These are phyloP conservation scores for Ptychochromis oligacanthus DNA, from an alignment of 2,113 vertebrate genomes.

Conservation along the genomic window DNA sequence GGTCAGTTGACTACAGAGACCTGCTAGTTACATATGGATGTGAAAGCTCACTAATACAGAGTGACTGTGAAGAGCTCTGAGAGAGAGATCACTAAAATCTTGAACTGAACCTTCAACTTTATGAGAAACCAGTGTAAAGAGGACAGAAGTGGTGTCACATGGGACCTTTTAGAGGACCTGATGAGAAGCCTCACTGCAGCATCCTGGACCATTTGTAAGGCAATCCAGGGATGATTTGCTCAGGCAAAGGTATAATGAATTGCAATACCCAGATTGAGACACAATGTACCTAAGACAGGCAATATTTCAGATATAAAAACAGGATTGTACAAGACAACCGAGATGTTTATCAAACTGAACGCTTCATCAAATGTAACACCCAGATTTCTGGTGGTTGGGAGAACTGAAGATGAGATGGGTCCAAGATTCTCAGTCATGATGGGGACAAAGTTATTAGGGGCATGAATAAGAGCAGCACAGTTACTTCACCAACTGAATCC, in stretches of 20 bases:
- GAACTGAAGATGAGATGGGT: too few relatives aligned
- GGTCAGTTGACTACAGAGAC: neutral
- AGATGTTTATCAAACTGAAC: neutral
- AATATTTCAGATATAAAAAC: neutral
- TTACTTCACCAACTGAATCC: neutral
- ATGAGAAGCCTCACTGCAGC: neutral
- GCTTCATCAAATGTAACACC: too few relatives aligned
- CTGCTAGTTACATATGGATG: neutral
- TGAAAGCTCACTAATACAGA: neutral
- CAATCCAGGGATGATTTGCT: neutral
- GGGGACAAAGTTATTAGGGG: neutral
- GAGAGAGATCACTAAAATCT: neutral
- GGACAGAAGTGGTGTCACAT: neutral
- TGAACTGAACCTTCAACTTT: neutral
- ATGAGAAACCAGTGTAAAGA: too few relatives aligned
- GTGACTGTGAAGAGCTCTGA: neutral
- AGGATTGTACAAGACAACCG: neutral
- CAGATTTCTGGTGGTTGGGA: too few relatives aligned
- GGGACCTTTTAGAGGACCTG: neutral
- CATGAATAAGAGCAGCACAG: neutral
- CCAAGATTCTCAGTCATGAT: neutral
- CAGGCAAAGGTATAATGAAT: neutral
- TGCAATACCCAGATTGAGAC: too few relatives aligned
- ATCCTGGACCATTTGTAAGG: too few relatives aligned
- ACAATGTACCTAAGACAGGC: too few relatives aligned